A percentile compares a stretch with the other conserved stretches of the same genome.
These are phyloP conservation scores for Barypeithes pellucidus DNA, from an alignment of 2,888 invertebrate species.

Conservation along the genomic window DNA sequence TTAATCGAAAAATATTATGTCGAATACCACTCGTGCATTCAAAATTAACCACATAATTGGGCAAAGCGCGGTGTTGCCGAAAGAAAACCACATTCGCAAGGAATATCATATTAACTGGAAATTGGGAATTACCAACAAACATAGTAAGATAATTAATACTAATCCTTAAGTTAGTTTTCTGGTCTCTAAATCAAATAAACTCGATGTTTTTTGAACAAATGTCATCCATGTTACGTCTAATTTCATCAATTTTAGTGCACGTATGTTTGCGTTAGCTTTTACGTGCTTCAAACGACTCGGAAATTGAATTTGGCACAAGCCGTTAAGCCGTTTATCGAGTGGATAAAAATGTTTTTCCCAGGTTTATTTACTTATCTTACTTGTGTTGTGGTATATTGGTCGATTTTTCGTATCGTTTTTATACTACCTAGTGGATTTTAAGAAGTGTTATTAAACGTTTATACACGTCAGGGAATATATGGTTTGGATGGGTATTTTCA, in stretches of 20 bases:
- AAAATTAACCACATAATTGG: too few relatives aligned
- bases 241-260: slow-evolving; percentile 47
- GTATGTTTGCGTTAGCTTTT: slow-evolving; percentile 48
- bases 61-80: too few relatives aligned
- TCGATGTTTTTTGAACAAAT: slow-evolving; percentile 21
- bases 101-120: too few relatives aligned
- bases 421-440: not conserved
- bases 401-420: not conserved
- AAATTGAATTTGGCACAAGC: slow-evolving; percentile 44
- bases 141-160: not conserved
- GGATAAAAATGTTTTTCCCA: slow-evolving; percentile 18
- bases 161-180: slow-evolving; percentile 20
- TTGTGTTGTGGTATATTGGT: slow-evolving; percentile 2
- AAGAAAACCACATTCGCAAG: too few relatives aligned
- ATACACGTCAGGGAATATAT: too few relatives aligned
- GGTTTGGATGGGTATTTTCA: too few relatives aligned
- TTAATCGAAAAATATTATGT: too few relatives aligned
- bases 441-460: too few relatives aligned
- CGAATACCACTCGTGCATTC: too few relatives aligned
- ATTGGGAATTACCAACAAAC: too few relatives aligned
- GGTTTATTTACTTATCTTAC: slow-evolving; percentile 1
- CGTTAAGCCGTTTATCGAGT: slow-evolving; percentile 34
- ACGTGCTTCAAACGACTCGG: slow-evolving; percentile 47
- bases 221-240: slow-evolving; percentile 46
- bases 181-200: slow-evolving; percentile 34